phyloP scores from a whole-genome alignment of 2,888 invertebrate species.

The Cartodere bifasciata region DNA sequence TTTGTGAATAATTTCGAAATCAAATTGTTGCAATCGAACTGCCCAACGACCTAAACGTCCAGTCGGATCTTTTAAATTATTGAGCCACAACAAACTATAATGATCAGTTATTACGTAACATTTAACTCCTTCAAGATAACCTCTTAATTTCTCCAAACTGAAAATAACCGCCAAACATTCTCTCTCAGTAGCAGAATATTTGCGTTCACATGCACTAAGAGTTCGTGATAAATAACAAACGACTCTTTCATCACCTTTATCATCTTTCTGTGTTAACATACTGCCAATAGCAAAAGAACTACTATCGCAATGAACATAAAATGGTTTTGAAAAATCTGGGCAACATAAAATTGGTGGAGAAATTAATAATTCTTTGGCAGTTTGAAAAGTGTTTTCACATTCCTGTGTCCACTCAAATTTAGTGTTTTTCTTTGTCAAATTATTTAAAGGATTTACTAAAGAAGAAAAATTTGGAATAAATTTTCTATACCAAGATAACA shows the following conservation, averaged over 20 bases:
- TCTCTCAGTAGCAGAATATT: constrained; percentile 11
- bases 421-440: not conserved
- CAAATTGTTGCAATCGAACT: constrained; percentile 3
- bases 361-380: not conserved
- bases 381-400: not conserved
- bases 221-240: constrained; percentile 14
- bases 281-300: constrained; percentile 6
- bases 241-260: constrained; percentile 8
- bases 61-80: constrained; percentile 2
- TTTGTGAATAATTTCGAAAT: constrained; percentile 3
- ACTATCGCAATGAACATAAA: constrained; percentile 1
- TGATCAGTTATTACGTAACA: constrained; percentile 8
- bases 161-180: constrained; percentile 13
- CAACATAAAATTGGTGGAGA: not conserved
- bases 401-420: not conserved
- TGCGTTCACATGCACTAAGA: constrained; percentile 9
- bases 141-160: constrained; percentile 13
- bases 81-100: constrained; percentile 3
- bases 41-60: constrained; percentile 5
- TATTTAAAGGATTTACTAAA: not conserved
- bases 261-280: constrained; percentile 10
- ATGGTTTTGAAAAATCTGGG: not conserved
- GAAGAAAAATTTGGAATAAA: constrained; percentile 8
- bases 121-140: constrained; percentile 17
- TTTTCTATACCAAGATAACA: constrained; percentile 11